Conservation (phyloP, 2,113 vertebrate species). For the Cyphomyrus discorhynchus region DNA sequence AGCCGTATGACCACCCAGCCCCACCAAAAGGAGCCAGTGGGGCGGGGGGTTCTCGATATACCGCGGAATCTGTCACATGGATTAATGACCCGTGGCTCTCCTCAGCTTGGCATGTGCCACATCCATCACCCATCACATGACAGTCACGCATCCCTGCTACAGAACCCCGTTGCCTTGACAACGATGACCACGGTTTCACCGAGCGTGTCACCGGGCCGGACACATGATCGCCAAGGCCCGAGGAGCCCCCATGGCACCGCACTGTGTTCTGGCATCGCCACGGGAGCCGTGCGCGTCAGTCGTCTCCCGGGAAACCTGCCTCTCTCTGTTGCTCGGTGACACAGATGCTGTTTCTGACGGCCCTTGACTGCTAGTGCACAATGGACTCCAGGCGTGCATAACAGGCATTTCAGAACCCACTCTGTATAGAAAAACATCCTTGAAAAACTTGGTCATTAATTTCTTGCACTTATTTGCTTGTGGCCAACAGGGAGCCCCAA, state of each 20-base stretch:
- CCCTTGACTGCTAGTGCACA: neutral
- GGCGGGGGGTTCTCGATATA: constrained; percentile 30
- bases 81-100: constrained; percentile 28
- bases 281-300: neutral
- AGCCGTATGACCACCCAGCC: neutral
- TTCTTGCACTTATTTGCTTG: neutral
- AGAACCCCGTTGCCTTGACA: constrained; percentile 8
- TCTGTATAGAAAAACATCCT: neutral
- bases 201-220: neutral
- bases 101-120: constrained; percentile 32
- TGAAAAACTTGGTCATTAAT: neutral
- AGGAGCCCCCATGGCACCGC: neutral
- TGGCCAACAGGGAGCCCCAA: neutral
- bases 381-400: neutral
- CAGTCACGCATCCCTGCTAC: constrained; percentile 29
- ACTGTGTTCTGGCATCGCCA: neutral
- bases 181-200: neutral
- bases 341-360: neutral
- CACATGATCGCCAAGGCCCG: neutral
- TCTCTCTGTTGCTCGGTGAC: neutral
- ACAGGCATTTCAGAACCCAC: neutral
- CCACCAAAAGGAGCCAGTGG: constrained; percentile 26
- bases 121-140: constrained; percentile 32
- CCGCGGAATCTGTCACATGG: constrained; percentile 49
- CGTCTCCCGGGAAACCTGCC: neutral